Evolutionary conservation across 2,113 vertebrate species (phyloP).

Genomic region (Anguilla rostrata): DNA sequence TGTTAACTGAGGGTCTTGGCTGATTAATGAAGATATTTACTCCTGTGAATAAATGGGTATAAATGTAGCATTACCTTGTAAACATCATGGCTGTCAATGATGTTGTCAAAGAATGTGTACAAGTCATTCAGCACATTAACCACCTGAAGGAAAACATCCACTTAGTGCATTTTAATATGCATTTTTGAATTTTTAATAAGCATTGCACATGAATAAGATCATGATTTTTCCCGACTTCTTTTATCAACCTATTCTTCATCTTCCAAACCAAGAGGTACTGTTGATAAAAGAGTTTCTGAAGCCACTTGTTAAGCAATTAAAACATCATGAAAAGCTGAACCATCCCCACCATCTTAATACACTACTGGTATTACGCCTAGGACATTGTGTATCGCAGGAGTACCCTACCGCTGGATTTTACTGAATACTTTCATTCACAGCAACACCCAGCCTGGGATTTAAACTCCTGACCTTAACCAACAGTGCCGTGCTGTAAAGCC

Average conservation of each 20-base stretch:
- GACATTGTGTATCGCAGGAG: not conserved
- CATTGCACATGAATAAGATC: not conserved
- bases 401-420: not conserved
- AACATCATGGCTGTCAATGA: slow-evolving; percentile 81
- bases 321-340: too few species aligned
- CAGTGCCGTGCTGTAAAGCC: not conserved
- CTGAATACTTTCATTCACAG: not conserved
- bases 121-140: slow-evolving; percentile 80
- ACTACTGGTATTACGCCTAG: not conserved
- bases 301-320: too few species aligned
- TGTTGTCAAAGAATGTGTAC: slow-evolving; percentile 80
- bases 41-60: not conserved
- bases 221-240: too few species aligned
- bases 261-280: too few species aligned
- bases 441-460: not conserved
- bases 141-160: slow-evolving; percentile 55
- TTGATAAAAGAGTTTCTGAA: too few species aligned
- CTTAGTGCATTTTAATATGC: not conserved
- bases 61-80: slow-evolving; percentile 68
- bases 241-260: too few species aligned
- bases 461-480: not conserved
- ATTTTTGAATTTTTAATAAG: not conserved
- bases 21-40: not conserved
- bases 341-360: too few species aligned
- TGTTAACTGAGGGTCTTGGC: not conserved